Conservation (phyloP, 2,888 invertebrate genomes). For the Drosophila mulleri region DNA sequence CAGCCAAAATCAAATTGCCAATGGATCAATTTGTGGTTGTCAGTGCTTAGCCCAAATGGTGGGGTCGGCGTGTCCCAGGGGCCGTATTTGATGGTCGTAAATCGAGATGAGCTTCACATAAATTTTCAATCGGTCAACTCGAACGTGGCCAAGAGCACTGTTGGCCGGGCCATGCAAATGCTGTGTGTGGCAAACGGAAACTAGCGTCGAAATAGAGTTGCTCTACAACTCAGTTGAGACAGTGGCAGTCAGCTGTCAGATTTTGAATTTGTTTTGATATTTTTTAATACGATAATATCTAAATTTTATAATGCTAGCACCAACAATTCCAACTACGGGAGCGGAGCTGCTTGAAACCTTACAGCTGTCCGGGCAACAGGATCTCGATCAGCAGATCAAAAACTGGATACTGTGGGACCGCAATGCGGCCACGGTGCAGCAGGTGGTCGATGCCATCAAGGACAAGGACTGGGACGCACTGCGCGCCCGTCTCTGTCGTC, state of each 20-base stretch:
- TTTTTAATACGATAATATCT: neutral
- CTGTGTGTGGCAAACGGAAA: neutral
- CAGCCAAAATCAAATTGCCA: constrained; percentile 71
- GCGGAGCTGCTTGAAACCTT: constrained; percentile 48
- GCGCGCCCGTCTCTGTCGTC: constrained; percentile 87
- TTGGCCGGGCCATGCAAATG: constrained; percentile 6
- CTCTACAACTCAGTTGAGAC: constrained; percentile 6
- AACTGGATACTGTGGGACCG: constrained; percentile 92
- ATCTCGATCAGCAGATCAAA: constrained; percentile 88
- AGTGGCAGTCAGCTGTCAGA: neutral
- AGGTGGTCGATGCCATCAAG: constrained; percentile 88
- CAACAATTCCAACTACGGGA: constrained; percentile 22
- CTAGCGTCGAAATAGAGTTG: neutral
- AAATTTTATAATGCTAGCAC: constrained; percentile 46
- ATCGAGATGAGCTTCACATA: constrained; percentile 75
- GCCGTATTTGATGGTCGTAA: constrained; percentile 75
- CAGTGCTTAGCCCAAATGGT: constrained; percentile 59
- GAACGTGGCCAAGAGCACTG: constrained; percentile 14
- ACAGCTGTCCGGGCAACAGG: constrained; percentile 71
- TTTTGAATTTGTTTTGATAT: constrained; percentile 5
- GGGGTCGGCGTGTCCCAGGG: constrained; percentile 40
- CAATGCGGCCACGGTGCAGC: constrained; percentile 88
- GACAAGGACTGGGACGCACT: constrained; percentile 87
- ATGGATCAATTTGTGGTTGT: constrained; percentile 76
- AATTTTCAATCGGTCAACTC: constrained; percentile 75